Conservation (phyloP, 2,888 invertebrate genomes). For the Caenorhabditis sp. region DNA sequence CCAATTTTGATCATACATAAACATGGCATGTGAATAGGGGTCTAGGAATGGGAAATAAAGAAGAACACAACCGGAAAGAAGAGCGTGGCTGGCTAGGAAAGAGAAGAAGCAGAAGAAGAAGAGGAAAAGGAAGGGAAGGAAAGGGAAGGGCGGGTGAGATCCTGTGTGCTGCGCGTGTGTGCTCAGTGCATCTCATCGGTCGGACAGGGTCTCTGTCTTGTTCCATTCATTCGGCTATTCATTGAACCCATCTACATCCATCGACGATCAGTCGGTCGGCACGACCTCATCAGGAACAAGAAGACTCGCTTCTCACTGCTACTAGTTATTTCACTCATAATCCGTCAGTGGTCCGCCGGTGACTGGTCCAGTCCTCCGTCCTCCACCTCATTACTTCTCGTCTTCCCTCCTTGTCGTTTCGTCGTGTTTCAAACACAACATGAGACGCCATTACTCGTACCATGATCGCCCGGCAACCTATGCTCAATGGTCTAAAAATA, state of each 20-base stretch:
- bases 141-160: conserved; percentile 27
- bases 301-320: not conserved
- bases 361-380: not conserved
- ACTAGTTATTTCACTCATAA: conserved; percentile 11
- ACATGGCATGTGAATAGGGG: conserved; percentile 47
- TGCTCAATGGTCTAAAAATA: conserved; percentile 66
- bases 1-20: conserved; percentile 53
- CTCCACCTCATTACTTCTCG: conserved; percentile 28
- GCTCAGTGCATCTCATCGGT: conserved; percentile 55
- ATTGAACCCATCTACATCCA: conserved; percentile 46
- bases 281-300: not conserved
- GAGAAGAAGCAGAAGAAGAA: too few species aligned
- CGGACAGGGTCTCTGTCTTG: conserved; percentile 31
- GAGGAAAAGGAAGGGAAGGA: conserved; percentile 33
- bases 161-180: conserved; percentile 26
- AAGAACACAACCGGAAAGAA: conserved; percentile 47
- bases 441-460: conserved; percentile 64
- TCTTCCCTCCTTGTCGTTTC: conserved; percentile 18
- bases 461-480: conserved; percentile 62
- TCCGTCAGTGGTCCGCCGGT: conserved; percentile 2
- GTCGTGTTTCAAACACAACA: too few species aligned
- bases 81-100: too few species aligned
- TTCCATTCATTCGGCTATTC: conserved; percentile 55
- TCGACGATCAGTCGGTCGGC: conserved; percentile 1
- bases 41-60: conserved; percentile 20